These are phyloP conservation scores for Limanda limanda DNA, from an alignment of 2,113 vertebrate species.

Conservation along the genomic window DNA sequence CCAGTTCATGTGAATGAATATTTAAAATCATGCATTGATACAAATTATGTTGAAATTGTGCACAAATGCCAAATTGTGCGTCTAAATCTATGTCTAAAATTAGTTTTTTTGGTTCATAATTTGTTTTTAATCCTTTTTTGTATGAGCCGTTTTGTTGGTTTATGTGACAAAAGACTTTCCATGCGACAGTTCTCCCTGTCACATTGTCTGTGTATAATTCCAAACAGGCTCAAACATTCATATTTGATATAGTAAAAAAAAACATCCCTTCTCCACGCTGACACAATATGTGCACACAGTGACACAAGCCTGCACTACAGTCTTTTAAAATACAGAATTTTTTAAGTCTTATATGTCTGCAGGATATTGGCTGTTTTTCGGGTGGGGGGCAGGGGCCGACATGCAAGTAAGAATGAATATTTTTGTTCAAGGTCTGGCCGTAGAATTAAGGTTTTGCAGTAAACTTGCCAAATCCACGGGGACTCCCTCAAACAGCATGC, in stretches of 20 bases:
- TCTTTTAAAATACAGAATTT: constrained; percentile 29
- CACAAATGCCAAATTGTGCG: not conserved
- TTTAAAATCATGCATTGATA: not conserved
- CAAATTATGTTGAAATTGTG: not conserved
- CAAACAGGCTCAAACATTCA: too few relatives aligned
- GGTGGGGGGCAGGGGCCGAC: not conserved
- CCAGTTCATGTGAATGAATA: not conserved
- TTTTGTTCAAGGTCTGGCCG: constrained; percentile 65
- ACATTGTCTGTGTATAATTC: not conserved
- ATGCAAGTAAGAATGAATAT: constrained; percentile 51
- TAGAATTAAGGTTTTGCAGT: constrained; percentile 85
- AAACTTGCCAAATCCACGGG: constrained; percentile 86
- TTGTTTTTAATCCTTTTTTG: too few relatives aligned
- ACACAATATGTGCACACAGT: not conserved
- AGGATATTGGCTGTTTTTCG: constrained; percentile 6
- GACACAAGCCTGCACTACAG: constrained; percentile 11
- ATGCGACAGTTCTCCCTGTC: not conserved
- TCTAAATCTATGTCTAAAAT: not conserved
- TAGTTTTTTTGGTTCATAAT: too few relatives aligned
- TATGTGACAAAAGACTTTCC: too few relatives aligned
- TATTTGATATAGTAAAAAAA: too few relatives aligned
- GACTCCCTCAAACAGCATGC: constrained; percentile 91
- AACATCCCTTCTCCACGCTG: not conserved
- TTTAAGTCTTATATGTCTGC: constrained; percentile 18
- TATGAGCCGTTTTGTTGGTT: too few relatives aligned